A percentile compares a stretch with the other conserved stretches of the same genome.
phyloP scores from a whole-genome alignment of 2,797 vertebrate genomes.

The Echeneis naucrates region DNA sequence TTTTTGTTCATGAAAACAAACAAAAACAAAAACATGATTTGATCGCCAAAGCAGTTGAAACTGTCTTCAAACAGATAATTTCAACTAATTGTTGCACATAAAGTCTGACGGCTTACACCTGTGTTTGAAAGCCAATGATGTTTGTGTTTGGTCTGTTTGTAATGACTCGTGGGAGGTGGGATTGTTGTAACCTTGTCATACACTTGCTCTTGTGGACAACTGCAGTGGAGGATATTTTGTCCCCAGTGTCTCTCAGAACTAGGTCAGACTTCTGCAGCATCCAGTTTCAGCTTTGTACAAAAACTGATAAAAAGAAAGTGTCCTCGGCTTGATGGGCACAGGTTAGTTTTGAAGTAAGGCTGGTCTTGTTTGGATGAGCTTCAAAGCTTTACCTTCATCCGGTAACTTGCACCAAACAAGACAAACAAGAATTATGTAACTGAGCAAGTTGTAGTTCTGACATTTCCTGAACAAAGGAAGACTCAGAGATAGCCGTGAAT shows the following conservation, averaged over 20 bases:
- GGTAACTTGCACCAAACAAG: neutral
- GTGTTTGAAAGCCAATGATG: too few species aligned
- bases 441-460: neutral
- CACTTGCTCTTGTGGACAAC: too few species aligned
- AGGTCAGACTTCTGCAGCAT: neutral
- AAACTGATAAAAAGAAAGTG: neutral
- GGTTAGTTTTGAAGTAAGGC: neutral
- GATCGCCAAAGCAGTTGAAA: neutral
- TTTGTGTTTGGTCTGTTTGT: too few species aligned
- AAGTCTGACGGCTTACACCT: too few species aligned
- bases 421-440: neutral
- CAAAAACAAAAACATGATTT: too few species aligned
- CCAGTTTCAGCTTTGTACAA: neutral
- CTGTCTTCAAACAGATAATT: too few species aligned
- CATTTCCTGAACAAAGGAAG: neutral
- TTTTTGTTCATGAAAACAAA: too few species aligned
- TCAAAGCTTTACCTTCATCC: neutral
- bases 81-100: too few species aligned
- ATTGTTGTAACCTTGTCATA: too few species aligned
- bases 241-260: neutral
- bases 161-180: too few species aligned
- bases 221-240: too few species aligned
- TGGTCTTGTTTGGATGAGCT: neutral
- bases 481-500: neutral
- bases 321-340: neutral